Evolutionary conservation across 2,888 invertebrate species (phyloP).

Genomic region (Eupeodes luniger): DNA sequence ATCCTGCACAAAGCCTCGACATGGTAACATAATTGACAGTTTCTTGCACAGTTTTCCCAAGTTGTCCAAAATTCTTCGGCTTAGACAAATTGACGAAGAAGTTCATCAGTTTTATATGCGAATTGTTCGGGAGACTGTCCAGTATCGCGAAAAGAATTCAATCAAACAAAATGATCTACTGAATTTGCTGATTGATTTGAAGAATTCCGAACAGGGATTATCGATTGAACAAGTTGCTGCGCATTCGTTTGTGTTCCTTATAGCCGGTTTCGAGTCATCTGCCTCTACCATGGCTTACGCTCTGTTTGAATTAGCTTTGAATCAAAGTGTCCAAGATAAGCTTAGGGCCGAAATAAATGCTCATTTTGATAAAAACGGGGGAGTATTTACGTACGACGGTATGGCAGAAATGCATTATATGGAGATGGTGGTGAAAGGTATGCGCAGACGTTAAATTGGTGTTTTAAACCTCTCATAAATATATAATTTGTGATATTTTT

Average conservation of each 20-base stretch:
- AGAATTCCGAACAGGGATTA: conserved; percentile 80
- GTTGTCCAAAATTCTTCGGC: conserved; percentile 77
- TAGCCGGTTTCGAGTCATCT: conserved; percentile 86
- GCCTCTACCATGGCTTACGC: conserved; percentile 85
- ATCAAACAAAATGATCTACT: conserved; percentile 85
- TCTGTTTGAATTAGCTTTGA: conserved; percentile 85
- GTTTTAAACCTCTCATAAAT: conserved; percentile 8
- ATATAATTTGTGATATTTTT: neutral
- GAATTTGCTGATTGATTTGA: conserved; percentile 84
- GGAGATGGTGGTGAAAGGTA: conserved; percentile 84
- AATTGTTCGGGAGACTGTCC: conserved; percentile 83
- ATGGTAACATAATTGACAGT: conserved; percentile 63
- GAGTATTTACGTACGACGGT: conserved; percentile 84
- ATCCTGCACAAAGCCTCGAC: conserved; percentile 76
- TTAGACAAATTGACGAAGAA: conserved; percentile 78
- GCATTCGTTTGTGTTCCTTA: conserved; percentile 86
- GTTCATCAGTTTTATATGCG: conserved; percentile 80
- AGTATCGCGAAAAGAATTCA: conserved; percentile 81
- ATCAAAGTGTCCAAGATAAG: conserved; percentile 84
- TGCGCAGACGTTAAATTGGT: neutral
- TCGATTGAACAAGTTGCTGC: conserved; percentile 84
- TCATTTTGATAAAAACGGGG: conserved; percentile 80
- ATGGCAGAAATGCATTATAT: conserved; percentile 85
- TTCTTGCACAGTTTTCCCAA: conserved; percentile 79
- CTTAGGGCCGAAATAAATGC: conserved; percentile 83